Conservation (phyloP, 2,888 invertebrate genomes). For the Euzophera pinguis region DNA sequence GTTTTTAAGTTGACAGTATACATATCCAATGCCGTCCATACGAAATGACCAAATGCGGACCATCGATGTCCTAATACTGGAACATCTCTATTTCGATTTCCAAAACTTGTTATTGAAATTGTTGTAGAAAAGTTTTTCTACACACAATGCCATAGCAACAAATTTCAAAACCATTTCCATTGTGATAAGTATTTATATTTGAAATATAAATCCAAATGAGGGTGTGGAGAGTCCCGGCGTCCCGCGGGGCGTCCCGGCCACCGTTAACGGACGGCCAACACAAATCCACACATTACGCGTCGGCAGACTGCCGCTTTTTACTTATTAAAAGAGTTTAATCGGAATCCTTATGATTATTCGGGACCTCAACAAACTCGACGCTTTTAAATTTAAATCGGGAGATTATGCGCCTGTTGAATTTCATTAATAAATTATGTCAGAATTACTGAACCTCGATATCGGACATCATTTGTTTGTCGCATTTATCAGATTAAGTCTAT, state of each 20-base stretch:
- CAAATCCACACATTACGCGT: not conserved
- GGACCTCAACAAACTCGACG: not conserved
- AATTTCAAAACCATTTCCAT: not conserved
- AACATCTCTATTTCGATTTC: no score
- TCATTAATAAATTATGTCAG: no score
- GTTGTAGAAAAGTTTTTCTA: no score
- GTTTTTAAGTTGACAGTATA: no score
- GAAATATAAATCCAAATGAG: not conserved
- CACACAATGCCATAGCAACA: no score
- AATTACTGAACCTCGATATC: no score
- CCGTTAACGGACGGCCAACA: not conserved
- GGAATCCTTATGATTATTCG: not conserved
- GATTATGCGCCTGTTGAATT: not conserved
- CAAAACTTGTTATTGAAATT: no score
- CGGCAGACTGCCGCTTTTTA: not conserved
- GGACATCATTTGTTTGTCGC: no score
- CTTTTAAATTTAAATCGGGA: not conserved
- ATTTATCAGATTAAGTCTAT: no score
- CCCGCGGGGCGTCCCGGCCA: not conserved
- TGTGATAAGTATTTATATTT: not conserved
- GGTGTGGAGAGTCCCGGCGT: not conserved
- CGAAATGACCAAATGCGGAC: no score
- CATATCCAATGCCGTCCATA: no score
- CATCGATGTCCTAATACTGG: no score
- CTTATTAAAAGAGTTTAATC: slow-evolving; percentile 5